phyloP scores from a whole-genome alignment of 2,888 invertebrate species.

The Podabrus alpinus region DNA sequence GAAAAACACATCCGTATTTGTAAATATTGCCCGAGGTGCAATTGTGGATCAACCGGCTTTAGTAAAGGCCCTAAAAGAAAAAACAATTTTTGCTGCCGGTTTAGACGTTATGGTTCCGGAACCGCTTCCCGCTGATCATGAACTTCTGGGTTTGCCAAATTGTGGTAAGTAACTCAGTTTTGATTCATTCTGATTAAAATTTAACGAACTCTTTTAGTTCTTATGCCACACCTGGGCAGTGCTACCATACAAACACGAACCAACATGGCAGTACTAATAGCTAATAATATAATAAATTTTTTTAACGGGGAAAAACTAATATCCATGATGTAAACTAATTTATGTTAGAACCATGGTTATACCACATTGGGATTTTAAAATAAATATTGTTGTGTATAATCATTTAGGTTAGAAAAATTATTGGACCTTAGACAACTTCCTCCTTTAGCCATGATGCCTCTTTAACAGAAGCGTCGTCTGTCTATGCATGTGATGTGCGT shows the following conservation, averaged over 20 bases:
- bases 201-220: conserved; percentile 61
- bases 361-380: too few species aligned
- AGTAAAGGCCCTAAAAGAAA: conserved; percentile 73
- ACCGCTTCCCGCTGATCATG: conserved; percentile 80
- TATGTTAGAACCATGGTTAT: conserved; percentile 69
- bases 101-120: conserved; percentile 92
- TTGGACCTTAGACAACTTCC: too few species aligned
- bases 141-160: conserved; percentile 78
- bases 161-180: conserved; percentile 65
- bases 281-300: conserved; percentile 77
- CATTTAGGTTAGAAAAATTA: too few species aligned
- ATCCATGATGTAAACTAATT: conserved; percentile 60
- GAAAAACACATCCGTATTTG: conserved; percentile 75
- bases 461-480: too few species aligned
- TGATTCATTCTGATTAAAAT: neutral
- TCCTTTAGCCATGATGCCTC: too few species aligned
- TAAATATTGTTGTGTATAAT: too few species aligned
- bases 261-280: conserved; percentile 78
- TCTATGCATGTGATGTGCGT: too few species aligned
- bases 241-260: conserved; percentile 76
- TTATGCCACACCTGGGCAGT: conserved; percentile 87
- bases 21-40: conserved; percentile 78
- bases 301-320: conserved; percentile 74
- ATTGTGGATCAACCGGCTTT: conserved; percentile 83
- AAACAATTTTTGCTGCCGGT: conserved; percentile 83